Evolutionary conservation across 1,140 invertebrate species (phyloP).

Genomic region (Delia radicum): DNA sequence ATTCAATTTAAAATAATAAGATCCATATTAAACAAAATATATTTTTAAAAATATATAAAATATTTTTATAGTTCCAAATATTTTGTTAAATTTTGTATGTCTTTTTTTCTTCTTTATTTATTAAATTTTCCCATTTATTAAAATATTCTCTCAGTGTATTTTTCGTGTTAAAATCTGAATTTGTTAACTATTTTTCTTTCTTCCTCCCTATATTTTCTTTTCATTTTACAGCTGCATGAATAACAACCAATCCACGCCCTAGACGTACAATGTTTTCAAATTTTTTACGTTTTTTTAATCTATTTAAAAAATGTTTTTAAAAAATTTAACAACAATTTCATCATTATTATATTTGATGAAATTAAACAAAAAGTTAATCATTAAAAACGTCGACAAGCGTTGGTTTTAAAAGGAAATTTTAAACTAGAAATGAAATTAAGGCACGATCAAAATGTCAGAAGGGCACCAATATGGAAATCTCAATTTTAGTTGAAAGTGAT

Average conservation of each 20-base stretch:
- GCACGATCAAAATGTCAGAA: no score
- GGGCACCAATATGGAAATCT: no score
- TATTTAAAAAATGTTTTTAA: conserved; percentile 54
- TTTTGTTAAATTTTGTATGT: background rate
- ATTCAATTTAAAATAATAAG: background rate
- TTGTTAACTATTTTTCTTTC: background rate
- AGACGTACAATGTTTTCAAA: conserved; percentile 51
- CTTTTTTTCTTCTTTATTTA: background rate
- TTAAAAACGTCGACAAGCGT: conserved; percentile 10
- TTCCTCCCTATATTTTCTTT: conserved; percentile 28
- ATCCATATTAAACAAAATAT: background rate
- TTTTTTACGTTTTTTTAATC: conserved; percentile 51
- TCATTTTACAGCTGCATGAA: conserved; percentile 55
- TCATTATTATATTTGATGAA: no score
- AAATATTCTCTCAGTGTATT: no score
- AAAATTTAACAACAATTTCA: no score
- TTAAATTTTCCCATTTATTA: background rate
- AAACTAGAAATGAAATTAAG: background rate
- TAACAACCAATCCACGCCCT: conserved; percentile 53
- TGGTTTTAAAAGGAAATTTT: background rate
- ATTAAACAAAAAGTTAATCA: background rate
- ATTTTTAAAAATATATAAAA: background rate
- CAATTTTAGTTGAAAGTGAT: no score
- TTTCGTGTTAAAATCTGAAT: background rate
- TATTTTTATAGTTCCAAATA: background rate